These are phyloP conservation scores for Rhombomys opimus DNA, from an alignment of 2,113 vertebrate genomes.

Conservation along the genomic window DNA sequence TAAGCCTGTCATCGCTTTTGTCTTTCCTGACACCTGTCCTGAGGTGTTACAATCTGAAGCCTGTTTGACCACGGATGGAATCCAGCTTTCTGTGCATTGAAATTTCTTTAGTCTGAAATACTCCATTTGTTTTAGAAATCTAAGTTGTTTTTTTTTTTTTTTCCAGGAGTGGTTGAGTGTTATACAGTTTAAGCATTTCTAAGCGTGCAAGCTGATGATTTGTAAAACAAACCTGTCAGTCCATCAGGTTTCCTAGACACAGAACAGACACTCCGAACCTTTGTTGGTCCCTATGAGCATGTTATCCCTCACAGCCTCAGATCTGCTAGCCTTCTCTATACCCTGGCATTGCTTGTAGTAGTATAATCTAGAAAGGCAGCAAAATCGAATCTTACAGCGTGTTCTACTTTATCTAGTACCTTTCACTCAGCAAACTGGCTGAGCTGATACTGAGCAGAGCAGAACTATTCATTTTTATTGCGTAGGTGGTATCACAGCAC, in stretches of 20 bases:
- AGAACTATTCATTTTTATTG: background rate
- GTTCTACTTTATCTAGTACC: background rate
- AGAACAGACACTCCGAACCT: background rate
- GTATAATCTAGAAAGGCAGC: conserved; percentile 11
- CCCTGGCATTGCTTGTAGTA: background rate
- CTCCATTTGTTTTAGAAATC: background rate
- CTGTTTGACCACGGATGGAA: background rate
- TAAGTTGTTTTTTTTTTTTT: background rate
- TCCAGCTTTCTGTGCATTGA: background rate
- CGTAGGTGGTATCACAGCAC: background rate
- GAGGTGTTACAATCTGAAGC: conserved; percentile 1
- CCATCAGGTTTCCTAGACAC: background rate
- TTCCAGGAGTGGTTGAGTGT: background rate
- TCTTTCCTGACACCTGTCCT: background rate
- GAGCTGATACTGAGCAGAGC: background rate
- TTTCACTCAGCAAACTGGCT: background rate
- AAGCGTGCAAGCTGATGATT: background rate
- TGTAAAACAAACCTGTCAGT: background rate
- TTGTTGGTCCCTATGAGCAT: background rate
- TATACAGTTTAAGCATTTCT: background rate
- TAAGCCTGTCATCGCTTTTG: background rate
- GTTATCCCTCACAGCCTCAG: no score
- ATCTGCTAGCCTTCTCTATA: background rate
- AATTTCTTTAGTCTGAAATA: background rate
- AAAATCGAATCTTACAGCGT: background rate